phyloP scores from a whole-genome alignment of 2,113 vertebrate genomes.

The Solea senegalensis region DNA sequence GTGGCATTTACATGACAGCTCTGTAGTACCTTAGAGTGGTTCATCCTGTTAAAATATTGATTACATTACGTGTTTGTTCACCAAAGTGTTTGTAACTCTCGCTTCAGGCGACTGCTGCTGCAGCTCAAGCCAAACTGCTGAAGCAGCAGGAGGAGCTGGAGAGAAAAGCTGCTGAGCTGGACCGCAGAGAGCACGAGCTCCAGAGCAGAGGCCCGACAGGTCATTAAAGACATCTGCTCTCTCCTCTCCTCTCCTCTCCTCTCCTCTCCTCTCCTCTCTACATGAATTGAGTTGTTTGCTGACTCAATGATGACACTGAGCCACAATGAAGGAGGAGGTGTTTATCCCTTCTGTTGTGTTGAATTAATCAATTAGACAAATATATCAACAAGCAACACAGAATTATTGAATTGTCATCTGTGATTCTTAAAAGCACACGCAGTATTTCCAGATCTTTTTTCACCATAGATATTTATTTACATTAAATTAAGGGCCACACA shows the following conservation, averaged over 20 bases:
- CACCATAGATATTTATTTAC: too few species aligned
- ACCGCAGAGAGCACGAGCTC: conserved; percentile 92
- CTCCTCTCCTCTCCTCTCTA: background rate
- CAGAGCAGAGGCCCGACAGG: conserved; percentile 79
- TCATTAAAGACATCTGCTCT: conserved; percentile 42
- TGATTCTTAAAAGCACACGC: too few species aligned
- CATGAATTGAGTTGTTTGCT: background rate
- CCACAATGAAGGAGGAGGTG: too few species aligned
- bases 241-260: background rate
- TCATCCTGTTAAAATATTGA: background rate
- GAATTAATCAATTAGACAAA: too few species aligned
- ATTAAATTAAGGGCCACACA: too few species aligned
- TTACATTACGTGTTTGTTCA: background rate
- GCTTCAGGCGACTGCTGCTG: conserved; percentile 84
- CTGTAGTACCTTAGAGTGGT: background rate
- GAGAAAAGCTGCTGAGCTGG: conserved; percentile 93
- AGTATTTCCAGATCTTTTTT: too few species aligned
- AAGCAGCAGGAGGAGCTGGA: conserved; percentile 96
- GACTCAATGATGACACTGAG: too few species aligned
- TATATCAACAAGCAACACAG: too few species aligned
- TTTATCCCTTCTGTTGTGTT: too few species aligned
- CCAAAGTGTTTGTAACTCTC: conserved; percentile 11
- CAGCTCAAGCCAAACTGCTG: conserved; percentile 90
- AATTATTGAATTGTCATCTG: too few species aligned
- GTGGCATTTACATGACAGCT: background rate